These are phyloP conservation scores for Pandemis heparana DNA, from an alignment of 2,888 invertebrate genomes.

Conservation along the genomic window DNA sequence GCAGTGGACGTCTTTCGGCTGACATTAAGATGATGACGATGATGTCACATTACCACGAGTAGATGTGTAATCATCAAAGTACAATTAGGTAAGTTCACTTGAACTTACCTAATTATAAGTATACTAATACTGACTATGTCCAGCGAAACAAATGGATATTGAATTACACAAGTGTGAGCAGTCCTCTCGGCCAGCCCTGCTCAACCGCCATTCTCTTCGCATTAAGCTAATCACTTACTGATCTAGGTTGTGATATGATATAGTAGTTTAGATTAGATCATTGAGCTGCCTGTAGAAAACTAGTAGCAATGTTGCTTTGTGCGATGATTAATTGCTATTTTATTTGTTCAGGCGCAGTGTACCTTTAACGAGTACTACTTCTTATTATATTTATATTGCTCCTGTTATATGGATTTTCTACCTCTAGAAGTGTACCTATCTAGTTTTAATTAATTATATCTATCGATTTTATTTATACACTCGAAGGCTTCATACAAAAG, in stretches of 20 bases:
- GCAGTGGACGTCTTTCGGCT: no score
- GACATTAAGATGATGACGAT: no score
- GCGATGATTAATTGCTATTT: conserved; percentile 3
- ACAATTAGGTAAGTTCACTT: neutral
- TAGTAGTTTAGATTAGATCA: neutral
- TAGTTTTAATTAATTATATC: no score
- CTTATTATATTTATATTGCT: neutral
- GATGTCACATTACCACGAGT: neutral
- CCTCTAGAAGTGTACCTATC: no score
- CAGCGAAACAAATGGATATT: neutral
- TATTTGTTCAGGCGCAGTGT: neutral
- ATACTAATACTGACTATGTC: neutral
- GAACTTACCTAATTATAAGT: no score
- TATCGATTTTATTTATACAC: no score
- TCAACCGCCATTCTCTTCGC: neutral
- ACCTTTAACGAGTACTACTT: neutral
- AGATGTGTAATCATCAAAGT: neutral
- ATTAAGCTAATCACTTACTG: neutral
- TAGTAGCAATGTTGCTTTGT: neutral
- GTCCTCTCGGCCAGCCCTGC: neutral
- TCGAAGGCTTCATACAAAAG: no score
- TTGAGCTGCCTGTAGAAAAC: neutral
- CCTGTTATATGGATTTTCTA: neutral
- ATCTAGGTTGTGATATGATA: neutral
- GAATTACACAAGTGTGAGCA: neutral